Base-by-base conservation (phyloP, 2,113 vertebrate genomes). In the Pseudorectes ferrugineus region DNA sequence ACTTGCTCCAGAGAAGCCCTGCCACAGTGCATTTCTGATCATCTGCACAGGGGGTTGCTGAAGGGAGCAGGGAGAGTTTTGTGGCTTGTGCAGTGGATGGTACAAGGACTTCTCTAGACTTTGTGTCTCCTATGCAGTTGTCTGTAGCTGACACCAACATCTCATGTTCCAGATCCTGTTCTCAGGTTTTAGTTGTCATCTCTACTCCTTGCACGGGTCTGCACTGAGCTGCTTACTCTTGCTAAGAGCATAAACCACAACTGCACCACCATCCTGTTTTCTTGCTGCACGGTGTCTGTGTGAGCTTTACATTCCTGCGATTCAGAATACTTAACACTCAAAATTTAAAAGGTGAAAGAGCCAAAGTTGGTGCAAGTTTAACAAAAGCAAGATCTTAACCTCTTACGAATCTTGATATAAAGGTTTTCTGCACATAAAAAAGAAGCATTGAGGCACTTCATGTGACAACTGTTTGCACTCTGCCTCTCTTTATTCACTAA, bases 131-230 rank as follows among this genome's bases (percentile, higher is more conserved):
- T 66, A 4, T 5, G 10, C 92, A 95, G 96, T 92, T 96, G 95
- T 94, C 95, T 11, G 58, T 80, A 92, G 94, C 91, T 94, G 96
- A 96, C 59, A 88, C 65, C 87, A 74, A 55, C 54, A 80, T 83
- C 75, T 97, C 96, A 94, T 73, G 76, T 97, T 97, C 88, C 96
- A 93, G 71, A 74, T 21, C 80, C 81, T 78, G 81, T 88, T 75
- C 92, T 90, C 93, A 89, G 65, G 43, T 92, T 94, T 90, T 90
- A 88, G 43, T 46, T 75, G 36, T 59, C 93, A 70, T 89, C 94
- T 91, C 78, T n/a, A 76, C 38, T 84, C 91, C 70, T 68, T 75
- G 46, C 91, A 70, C 3, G 1, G 63, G 74, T 88, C 77, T 84
- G 72, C 70, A 74, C 62, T 67, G 29, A 88, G 66, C 90, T 72